Evolutionary conservation across 1,140 invertebrate species (phyloP), one percentile per base, ranked within the genome.

Genomic region (Pararge aegeria): DNA sequence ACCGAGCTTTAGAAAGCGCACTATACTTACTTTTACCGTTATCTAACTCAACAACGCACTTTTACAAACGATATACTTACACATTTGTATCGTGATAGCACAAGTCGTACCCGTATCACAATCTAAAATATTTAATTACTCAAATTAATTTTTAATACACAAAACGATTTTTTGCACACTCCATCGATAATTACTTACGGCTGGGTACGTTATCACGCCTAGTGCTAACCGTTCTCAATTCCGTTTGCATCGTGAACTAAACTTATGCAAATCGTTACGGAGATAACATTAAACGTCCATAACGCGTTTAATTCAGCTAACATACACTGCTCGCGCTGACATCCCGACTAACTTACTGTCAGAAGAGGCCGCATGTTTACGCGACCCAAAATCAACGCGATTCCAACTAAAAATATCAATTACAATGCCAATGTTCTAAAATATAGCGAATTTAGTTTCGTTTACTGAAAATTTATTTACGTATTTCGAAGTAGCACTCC

Each of bases 401-500:
- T 78, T 75, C 79, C 68, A 85, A 85, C 82, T 89, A 89, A 89
- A 89, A 89, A 89, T 89, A 89, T 82, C 75, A 89, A 87, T 87
- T 82, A 87, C 81, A 86, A 85, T 86, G 70, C 78, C 65, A 75
- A 63, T 78, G 73, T 68, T 73, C 68, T 61, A 67, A 71, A 83
- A 83, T 70, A 77, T 73, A 68, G 66, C 61, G 64, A 75, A 76
- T 76, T 64, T 61, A 66, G 57, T 75, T 79, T 68, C 70, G 80
- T 72, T 80, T 82, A 83, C 68, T 73, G 54, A 78, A 77, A 77
- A 76, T 70, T 61, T 87, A 88, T 86, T 89, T 89, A 90, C 88
- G 86, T 84, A 90, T 87, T 89, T 90, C 89, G 62, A 90, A 73
- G 80, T 89, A 90, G 81, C 87, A 90, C 79, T 90, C 89, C 83